Percentiles rank a stretch among this genome's conserved stretches.
These are phyloP conservation scores for Limnodromus scolopaceus DNA, from an alignment of 2,797 vertebrate genomes.

Conservation along the genomic window DNA sequence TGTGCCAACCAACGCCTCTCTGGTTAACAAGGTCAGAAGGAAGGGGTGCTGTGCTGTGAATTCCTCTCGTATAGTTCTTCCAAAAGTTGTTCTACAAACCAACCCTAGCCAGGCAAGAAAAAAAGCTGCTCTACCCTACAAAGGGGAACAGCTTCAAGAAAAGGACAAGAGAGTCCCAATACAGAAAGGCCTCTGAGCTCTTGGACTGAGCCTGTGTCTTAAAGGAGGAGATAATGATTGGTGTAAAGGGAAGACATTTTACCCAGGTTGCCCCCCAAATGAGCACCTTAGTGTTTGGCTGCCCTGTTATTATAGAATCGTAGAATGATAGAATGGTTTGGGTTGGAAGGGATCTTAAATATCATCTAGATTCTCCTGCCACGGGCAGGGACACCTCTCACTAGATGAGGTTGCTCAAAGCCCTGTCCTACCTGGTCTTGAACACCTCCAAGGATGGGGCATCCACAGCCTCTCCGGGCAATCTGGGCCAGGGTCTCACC, in stretches of 20 bases:
- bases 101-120: neutral
- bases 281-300: neutral
- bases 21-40: conserved; percentile 74
- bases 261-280: neutral
- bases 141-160: neutral
- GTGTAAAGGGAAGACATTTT: neutral
- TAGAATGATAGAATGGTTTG: too few species aligned
- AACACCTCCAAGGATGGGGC: too few species aligned
- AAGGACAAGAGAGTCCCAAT: neutral
- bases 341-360: too few species aligned
- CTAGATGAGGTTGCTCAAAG: too few species aligned
- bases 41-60: neutral
- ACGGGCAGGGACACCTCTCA: too few species aligned
- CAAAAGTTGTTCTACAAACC: neutral
- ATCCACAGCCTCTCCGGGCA: too few species aligned
- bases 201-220: neutral
- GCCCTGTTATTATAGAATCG: too few species aligned
- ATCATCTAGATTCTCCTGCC: too few species aligned
- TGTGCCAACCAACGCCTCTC: conserved; percentile 43
- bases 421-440: too few species aligned
- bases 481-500: too few species aligned
- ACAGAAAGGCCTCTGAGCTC: neutral
- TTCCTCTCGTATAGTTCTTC: neutral
- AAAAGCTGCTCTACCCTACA: neutral
- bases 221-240: neutral